Percentiles rank a stretch among this genome's conserved stretches.
phyloP scores from a whole-genome alignment of 2,113 vertebrate species.

The Pavo muticus region DNA sequence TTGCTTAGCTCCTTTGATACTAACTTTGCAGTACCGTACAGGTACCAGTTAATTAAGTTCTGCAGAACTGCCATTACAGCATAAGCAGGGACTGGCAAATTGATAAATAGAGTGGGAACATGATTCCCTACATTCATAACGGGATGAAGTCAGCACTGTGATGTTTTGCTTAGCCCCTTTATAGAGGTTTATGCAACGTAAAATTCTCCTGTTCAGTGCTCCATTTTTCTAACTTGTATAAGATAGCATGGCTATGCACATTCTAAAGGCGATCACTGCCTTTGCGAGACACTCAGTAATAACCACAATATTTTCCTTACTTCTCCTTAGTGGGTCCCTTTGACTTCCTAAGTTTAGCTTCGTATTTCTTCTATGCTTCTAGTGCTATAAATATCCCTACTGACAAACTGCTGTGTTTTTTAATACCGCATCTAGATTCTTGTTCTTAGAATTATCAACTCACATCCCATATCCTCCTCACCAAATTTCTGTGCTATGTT shows the following conservation, averaged over 20 bases:
- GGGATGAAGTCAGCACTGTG: neutral
- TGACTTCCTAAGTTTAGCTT: slow-evolving; percentile 1
- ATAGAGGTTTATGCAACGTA: neutral
- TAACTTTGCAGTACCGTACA: neutral
- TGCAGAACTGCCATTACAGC: neutral
- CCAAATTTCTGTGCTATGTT: neutral
- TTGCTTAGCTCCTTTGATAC: neutral
- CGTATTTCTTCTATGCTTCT: neutral
- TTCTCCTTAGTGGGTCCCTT: neutral
- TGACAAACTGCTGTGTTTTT: slow-evolving; percentile 1
- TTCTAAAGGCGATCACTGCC: neutral
- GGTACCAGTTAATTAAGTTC: neutral
- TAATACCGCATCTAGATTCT: neutral
- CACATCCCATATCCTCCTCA: neutral
- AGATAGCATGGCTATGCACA: neutral
- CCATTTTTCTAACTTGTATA: neutral
- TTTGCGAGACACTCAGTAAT: neutral
- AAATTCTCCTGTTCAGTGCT: slow-evolving; percentile 1
- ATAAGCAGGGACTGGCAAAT: neutral
- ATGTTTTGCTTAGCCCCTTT: neutral
- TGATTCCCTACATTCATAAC: neutral
- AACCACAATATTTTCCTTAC: neutral
- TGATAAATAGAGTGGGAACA: neutral
- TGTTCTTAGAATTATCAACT: neutral
- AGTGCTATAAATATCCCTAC: neutral